Base-by-base conservation (phyloP, 2,888 invertebrate species). In the Hylaea fasciaria region DNA sequence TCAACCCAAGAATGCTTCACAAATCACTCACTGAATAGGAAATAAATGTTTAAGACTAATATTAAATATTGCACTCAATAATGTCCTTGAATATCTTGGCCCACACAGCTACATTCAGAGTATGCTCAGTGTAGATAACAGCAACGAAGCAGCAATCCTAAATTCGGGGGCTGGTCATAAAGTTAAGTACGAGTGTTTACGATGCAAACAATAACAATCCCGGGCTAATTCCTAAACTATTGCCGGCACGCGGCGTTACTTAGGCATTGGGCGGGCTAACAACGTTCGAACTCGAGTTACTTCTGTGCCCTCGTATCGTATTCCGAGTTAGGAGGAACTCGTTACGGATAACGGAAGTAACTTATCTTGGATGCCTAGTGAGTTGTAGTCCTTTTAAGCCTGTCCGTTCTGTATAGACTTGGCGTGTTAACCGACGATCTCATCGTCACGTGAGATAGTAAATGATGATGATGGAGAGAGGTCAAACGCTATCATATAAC, bases 151-250 rank as follows among this genome's bases (percentile, higher is more conserved):
- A 58, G 46, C 55, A 50, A 50, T 56, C 41, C 59, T 56, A 56
- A 59, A 64, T 59, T 64, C 43, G 37, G 40, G 57, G 44, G 45
- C 16, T 43, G 46, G 52, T 50, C 52, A 37, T 59, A 59, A 59
- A 64, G 59, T 59, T 48, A n/a, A 64, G 58, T 49, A 49, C 53
- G 52, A 48, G 29, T 60, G 55, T 59, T 59, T 64, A 59, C 62
- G 58, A 62, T 47, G 54, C 53, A 49, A 47, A 58, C 63, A 50
- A 56, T 53, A 64, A 56, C 56, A 52, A 53, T 52, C 55, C 49
- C 45, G 16, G 44, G 56, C 53, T 59, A 57, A 62, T 57, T 57
- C 50, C 40, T 56, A 40, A 59, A 53, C 53, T 60, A 64, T 54
- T 64, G 51, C 51, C 22, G 44, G 57, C 43, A 35, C 37, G 49